Evolutionary conservation across 2,797 vertebrate genomes (phyloP).

Genomic region (Enteromius viviparus): DNA sequence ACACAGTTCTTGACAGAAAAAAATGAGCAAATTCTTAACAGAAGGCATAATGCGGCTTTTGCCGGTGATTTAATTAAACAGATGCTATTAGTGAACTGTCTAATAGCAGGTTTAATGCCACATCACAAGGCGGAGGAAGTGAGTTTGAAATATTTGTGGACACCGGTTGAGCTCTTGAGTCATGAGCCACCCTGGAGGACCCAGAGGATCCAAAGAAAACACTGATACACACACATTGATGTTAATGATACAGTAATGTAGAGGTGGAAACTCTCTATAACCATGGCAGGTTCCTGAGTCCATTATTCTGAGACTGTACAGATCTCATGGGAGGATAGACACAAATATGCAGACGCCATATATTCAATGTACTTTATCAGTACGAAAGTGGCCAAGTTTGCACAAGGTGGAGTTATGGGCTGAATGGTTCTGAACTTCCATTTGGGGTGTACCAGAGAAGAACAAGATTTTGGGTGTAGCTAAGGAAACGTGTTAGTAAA

Average conservation of each 20-base stretch:
- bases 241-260: slow-evolving; percentile 24
- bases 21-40: neutral
- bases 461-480: slow-evolving; percentile 7
- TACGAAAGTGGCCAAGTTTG: slow-evolving; percentile 1
- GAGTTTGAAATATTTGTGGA: slow-evolving; percentile 22
- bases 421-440: slow-evolving; percentile 6
- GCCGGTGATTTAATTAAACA: neutral
- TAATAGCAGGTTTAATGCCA: neutral
- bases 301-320: slow-evolving; percentile 40
- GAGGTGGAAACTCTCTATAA: slow-evolving; percentile 27
- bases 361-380: slow-evolving; percentile 41
- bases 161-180: neutral
- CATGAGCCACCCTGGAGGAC: slow-evolving; percentile 7
- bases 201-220: slow-evolving; percentile 33
- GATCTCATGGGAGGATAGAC: slow-evolving; percentile 45
- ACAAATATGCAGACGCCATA: slow-evolving; percentile 26
- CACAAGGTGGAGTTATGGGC: slow-evolving; percentile 20
- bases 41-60: neutral
- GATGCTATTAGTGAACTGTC: neutral
- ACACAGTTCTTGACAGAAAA: neutral
- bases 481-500: slow-evolving; percentile 11
- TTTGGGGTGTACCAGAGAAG: slow-evolving; percentile 10
- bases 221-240: neutral
- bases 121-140: slow-evolving; percentile 26
- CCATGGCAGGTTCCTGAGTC: slow-evolving; percentile 8